Percentiles rank a stretch among this genome's conserved stretches.
These are phyloP conservation scores for Platycheirus rosarum DNA, from an alignment of 2,888 invertebrate species.

Conservation along the genomic window DNA sequence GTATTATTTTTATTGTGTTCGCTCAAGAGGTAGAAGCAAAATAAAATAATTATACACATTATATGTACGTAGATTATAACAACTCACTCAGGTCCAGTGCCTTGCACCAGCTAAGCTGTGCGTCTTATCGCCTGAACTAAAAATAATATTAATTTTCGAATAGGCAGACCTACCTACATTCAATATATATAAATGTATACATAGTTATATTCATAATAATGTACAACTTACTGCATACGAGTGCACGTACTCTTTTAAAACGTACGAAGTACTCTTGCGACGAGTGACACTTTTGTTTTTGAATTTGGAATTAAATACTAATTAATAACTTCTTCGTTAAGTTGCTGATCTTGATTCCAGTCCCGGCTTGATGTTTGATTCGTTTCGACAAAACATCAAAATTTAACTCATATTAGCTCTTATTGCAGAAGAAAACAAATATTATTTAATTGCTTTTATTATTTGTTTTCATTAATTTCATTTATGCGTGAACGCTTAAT, in stretches of 20 bases:
- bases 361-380: background rate
- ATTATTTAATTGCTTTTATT: slow-evolving; percentile 35
- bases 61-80: slow-evolving; percentile 19
- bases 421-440: slow-evolving; percentile 48
- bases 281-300: slow-evolving; percentile 27
- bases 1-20: slow-evolving; percentile 4
- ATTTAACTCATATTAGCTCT: slow-evolving; percentile 51
- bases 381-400: slow-evolving; percentile 46
- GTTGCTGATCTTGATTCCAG: background rate
- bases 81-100: slow-evolving; percentile 22
- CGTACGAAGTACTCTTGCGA: slow-evolving; percentile 12
- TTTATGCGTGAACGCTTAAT: no score
- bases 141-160: slow-evolving; percentile 25
- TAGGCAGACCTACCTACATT: no score
- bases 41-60: no score
- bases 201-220: no score
- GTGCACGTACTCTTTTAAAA: no score
- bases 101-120: slow-evolving; percentile 18
- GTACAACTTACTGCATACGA: no score
- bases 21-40: slow-evolving; percentile 23
- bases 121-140: slow-evolving; percentile 33
- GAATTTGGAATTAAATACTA: slow-evolving; percentile 31
- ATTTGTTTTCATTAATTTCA: background rate
- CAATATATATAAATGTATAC: no score
- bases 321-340: slow-evolving; percentile 12